phyloP scores from a whole-genome alignment of 1,140 invertebrate genomes.

The Teleopsis dalmanni region DNA sequence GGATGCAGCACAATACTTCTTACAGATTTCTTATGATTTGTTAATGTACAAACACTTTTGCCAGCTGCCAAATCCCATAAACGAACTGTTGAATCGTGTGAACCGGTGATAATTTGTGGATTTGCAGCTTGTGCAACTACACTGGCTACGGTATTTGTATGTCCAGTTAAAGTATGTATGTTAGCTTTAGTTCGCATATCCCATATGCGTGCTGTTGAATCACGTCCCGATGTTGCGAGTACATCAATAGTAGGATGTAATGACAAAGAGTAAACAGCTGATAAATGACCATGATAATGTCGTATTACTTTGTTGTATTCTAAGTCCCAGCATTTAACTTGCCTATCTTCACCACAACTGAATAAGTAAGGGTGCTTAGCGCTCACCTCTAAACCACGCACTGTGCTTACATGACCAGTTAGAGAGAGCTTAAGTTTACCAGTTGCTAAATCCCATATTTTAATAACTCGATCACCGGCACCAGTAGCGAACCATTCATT shows the following conservation, averaged over 20 bases:
- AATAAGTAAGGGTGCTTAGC: constrained; percentile 95
- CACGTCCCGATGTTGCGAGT: constrained; percentile 85
- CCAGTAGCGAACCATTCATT: constrained; percentile 78
- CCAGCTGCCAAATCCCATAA: constrained; percentile 97
- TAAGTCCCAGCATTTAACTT: constrained; percentile 99
- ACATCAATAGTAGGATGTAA: constrained; percentile 96
- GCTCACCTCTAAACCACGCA: constrained; percentile 91
- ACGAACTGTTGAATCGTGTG: constrained; percentile 79
- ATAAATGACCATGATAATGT: constrained; percentile 98
- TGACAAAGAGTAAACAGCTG: constrained; percentile 89
- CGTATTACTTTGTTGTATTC: constrained; percentile 99
- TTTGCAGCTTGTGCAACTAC: constrained; percentile 87
- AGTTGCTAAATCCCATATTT: constrained; percentile 97
- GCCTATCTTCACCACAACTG: constrained; percentile 97
- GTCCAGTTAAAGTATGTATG: constrained; percentile 92
- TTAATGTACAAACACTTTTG: constrained; percentile 88
- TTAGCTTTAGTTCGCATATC: constrained; percentile 99
- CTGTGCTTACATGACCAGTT: constrained; percentile 96
- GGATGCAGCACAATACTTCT: constrained; percentile 88
- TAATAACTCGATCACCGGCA: constrained; percentile 95
- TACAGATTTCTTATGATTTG: constrained; percentile 99
- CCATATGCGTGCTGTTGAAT: constrained; percentile 95
- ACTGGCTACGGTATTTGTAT: constrained; percentile 94
- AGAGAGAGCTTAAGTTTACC: constrained; percentile 94
- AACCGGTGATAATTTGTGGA: constrained; percentile 82